These are phyloP conservation scores for Coryphaenoides rupestris DNA, from an alignment of 2,113 vertebrate species.

Conservation along the genomic window DNA sequence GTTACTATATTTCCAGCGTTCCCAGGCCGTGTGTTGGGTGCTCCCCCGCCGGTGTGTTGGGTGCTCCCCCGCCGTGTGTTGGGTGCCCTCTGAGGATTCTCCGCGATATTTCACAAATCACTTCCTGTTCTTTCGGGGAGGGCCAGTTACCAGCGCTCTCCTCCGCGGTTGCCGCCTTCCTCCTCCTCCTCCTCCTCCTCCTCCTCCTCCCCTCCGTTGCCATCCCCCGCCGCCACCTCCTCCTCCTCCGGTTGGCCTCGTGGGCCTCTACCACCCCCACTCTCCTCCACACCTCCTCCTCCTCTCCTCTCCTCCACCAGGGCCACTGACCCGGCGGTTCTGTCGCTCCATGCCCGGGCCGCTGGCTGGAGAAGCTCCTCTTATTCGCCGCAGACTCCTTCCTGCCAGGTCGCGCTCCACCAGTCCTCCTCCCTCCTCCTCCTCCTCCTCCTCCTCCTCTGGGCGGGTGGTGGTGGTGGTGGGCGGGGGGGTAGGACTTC, in stretches of 20 bases:
- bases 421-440: conserved; percentile 53
- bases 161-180: too few species aligned
- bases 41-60: too few species aligned
- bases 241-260: conserved; percentile 51
- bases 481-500: conserved; percentile 64
- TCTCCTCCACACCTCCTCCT: neutral
- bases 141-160: too few species aligned
- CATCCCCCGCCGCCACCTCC: too few species aligned
- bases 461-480: conserved; percentile 51
- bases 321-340: conserved; percentile 75
- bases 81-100: too few species aligned
- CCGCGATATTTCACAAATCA: too few species aligned
- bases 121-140: too few species aligned
- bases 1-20: conserved; percentile 77
- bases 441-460: conserved; percentile 55
- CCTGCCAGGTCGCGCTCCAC: conserved; percentile 69
- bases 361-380: conserved; percentile 89
- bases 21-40: too few species aligned
- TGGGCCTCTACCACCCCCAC: too few species aligned
- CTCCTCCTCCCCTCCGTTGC: too few species aligned
- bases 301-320: conserved; percentile 62
- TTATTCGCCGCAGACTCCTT: conserved; percentile 79
- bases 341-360: conserved; percentile 89
- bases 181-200: too few species aligned
- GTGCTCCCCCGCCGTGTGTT: too few species aligned